Evolutionary conservation across 2,888 invertebrate species (phyloP), one percentile per base, ranked within the genome.

Genomic region (Cyclophora punctaria): DNA sequence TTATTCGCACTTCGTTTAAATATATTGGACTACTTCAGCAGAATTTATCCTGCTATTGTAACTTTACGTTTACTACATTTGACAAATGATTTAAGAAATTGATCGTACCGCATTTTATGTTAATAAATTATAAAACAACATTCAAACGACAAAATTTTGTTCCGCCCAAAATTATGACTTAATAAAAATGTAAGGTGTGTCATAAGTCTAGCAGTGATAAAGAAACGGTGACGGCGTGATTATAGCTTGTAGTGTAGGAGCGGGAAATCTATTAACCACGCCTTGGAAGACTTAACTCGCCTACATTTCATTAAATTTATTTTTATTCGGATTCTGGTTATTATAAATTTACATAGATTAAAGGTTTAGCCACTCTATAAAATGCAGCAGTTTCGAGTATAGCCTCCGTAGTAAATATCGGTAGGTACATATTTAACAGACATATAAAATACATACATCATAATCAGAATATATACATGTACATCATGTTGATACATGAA

Each of bases 121-220:
- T 20, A 20, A 20, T 20, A 20, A 20, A 20, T 20, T 20, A 73
- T 73, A 66, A 74, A 73, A 72, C 63, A 67, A 70, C 65, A 57
- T 55, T 63, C 56, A 20, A 20, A 20, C 20, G 20, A 20, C 20
- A 2, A 55, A 64, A 56, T 78, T 83, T 81, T 78, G 83, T 83
- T 83, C 77, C 80, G 63, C 70, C 63, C 57, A 64, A 81, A 81
- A 70, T 83, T 79, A 86, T 80, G 75, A 75, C 80, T 79, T 80
- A 71, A 83, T 84, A 81, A 79, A 83, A 20, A 83, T 62, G 64
- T 67, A 66, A 76, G 66, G 62, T 67, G 60, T 59, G 60, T 64
- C 78, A 71, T 85, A 81, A 73, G 69, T 83, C 77, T 81, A 60
- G 57, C 48, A 53, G 66, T 74, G 69, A 75, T 80, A 81, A 84